Conservation (phyloP, 2,888 invertebrate species). For the Lysandra bellargus region DNA sequence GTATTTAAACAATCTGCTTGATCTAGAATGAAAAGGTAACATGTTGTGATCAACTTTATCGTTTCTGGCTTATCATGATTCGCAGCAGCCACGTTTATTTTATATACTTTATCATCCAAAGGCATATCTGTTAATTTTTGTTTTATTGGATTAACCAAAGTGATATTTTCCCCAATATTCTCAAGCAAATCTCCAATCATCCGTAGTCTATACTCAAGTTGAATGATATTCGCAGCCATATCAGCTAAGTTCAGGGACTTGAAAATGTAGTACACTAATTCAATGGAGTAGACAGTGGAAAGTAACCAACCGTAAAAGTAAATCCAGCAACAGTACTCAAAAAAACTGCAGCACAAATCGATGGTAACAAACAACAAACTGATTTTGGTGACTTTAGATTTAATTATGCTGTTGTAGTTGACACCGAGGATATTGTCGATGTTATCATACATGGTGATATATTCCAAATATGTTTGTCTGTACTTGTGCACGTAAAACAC, state of each 20-base stretch:
- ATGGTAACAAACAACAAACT: slow-evolving; percentile 30
- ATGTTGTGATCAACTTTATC: slow-evolving; percentile 37
- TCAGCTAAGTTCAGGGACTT: slow-evolving; percentile 38
- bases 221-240: slow-evolving; percentile 36
- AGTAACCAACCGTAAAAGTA: slow-evolving; percentile 34
- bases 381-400: slow-evolving; percentile 32
- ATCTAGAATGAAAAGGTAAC: slow-evolving; percentile 39
- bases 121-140: not conserved
- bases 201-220: slow-evolving; percentile 39
- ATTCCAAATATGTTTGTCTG: slow-evolving; percentile 35
- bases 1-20: slow-evolving; percentile 41
- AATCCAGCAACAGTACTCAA: slow-evolving; percentile 33
- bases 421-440: slow-evolving; percentile 38
- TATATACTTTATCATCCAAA: not conserved
- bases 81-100: not conserved
- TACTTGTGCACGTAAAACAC: slow-evolving; percentile 39
- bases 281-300: slow-evolving; percentile 28
- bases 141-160: not conserved
- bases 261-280: slow-evolving; percentile 38
- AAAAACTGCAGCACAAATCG: slow-evolving; percentile 1
- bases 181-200: slow-evolving; percentile 38
- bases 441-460: slow-evolving; percentile 37
- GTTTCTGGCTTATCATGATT: slow-evolving; percentile 14
- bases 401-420: slow-evolving; percentile 35
- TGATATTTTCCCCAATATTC: slow-evolving; percentile 26